Evolutionary conservation across 2,888 invertebrate genomes (phyloP).

Genomic region (Caenorhabditis sp.): DNA sequence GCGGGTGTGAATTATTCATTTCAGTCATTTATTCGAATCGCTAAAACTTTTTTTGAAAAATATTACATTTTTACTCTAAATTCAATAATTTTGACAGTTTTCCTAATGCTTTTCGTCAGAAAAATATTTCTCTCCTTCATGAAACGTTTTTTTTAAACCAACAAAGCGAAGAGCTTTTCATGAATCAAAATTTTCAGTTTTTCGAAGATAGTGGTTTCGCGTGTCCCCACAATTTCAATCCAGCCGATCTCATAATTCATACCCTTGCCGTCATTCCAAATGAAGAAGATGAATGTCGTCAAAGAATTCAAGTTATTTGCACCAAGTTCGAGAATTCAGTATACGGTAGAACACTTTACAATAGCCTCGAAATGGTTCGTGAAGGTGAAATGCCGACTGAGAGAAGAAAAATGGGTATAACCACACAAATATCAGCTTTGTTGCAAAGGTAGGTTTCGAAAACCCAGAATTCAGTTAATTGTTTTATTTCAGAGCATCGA

Average conservation of each 20-base stretch:
- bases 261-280: slow-evolving; percentile 86
- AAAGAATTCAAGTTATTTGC: slow-evolving; percentile 66
- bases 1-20: too few relatives aligned
- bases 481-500: slow-evolving; percentile 38
- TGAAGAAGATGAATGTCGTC: slow-evolving; percentile 77
- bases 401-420: slow-evolving; percentile 32
- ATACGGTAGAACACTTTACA: slow-evolving; percentile 39
- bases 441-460: slow-evolving; percentile 14
- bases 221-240: slow-evolving; percentile 86
- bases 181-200: slow-evolving; percentile 34
- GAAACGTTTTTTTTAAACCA: too few relatives aligned
- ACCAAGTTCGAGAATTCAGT: slow-evolving; percentile 66
- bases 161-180: background rate
- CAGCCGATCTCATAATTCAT: slow-evolving; percentile 91
- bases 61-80: too few relatives aligned
- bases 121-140: too few relatives aligned
- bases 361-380: slow-evolving; percentile 26
- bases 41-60: too few relatives aligned
- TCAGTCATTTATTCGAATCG: too few relatives aligned
- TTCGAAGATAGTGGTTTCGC: slow-evolving; percentile 67
- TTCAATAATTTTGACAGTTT: too few relatives aligned
- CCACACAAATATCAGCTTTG: slow-evolving; percentile 45
- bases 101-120: too few relatives aligned
- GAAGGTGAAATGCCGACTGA: slow-evolving; percentile 42
- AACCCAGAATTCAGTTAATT: background rate